Evolutionary conservation across 1,140 invertebrate species (phyloP).

Genomic region (Drosophila busckii): DNA sequence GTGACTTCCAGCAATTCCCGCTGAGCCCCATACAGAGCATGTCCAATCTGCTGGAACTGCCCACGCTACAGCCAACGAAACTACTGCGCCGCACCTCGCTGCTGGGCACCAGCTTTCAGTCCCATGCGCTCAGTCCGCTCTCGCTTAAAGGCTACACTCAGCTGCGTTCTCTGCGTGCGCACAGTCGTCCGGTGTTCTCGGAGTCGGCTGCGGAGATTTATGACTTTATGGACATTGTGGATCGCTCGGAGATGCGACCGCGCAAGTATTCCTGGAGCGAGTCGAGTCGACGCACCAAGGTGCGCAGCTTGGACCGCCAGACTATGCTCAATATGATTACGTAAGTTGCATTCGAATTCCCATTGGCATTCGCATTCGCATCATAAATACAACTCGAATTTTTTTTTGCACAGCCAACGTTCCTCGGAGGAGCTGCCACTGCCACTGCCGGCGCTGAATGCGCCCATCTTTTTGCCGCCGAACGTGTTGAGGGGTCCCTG

Average conservation of each 20-base stretch:
- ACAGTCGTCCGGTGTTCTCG: constrained; percentile 80
- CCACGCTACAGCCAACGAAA: constrained; percentile 39
- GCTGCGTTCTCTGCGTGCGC: constrained; percentile 85
- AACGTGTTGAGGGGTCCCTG: constrained; percentile 70
- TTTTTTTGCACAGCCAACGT: constrained; percentile 32
- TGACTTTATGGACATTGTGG: constrained; percentile 59
- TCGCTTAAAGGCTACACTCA: constrained; percentile 91
- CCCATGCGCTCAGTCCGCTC: constrained; percentile 81
- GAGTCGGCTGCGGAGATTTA: constrained; percentile 66
- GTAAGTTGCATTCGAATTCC: constrained; percentile 34
- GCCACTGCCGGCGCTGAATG: constrained; percentile 50
- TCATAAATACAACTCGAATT: neutral
- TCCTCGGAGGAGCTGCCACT: constrained; percentile 59
- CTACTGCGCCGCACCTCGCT: constrained; percentile 61
- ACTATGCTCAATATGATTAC: constrained; percentile 50
- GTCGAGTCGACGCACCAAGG: constrained; percentile 55
- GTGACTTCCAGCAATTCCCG: constrained; percentile 83
- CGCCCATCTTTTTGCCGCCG: constrained; percentile 61
- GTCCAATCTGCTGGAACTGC: constrained; percentile 81
- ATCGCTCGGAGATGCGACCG: constrained; percentile 46
- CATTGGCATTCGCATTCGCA: neutral
- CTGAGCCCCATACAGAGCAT: constrained; percentile 91
- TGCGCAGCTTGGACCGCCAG: constrained; percentile 65
- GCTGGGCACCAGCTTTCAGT: constrained; percentile 43
- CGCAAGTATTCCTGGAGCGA: constrained; percentile 61